Evolutionary conservation across 2,888 invertebrate species (phyloP).

Genomic region (Spicauda simplicius): DNA sequence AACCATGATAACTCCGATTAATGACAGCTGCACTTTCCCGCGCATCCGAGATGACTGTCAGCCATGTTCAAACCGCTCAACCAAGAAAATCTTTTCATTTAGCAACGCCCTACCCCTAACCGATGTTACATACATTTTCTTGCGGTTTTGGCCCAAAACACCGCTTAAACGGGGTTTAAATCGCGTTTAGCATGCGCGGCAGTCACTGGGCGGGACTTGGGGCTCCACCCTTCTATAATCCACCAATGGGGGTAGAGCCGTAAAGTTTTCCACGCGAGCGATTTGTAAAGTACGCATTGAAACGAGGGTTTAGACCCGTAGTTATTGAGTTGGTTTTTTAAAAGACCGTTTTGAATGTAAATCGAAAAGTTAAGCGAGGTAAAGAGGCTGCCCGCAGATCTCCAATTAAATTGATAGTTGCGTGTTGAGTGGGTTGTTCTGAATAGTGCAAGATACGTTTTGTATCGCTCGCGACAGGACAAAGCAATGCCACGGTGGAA

Average conservation of each 20-base stretch:
- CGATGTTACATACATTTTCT: slow-evolving; percentile 80
- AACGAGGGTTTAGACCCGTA: slow-evolving; percentile 70
- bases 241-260: slow-evolving; percentile 59
- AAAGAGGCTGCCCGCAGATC: slow-evolving; percentile 75
- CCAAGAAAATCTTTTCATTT: slow-evolving; percentile 81
- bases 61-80: slow-evolving; percentile 76
- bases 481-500: slow-evolving; percentile 13
- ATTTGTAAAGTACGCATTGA: slow-evolving; percentile 72
- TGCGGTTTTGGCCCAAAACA: slow-evolving; percentile 83
- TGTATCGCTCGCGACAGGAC: slow-evolving; percentile 28
- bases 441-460: slow-evolving; percentile 39
- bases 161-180: slow-evolving; percentile 83
- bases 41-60: slow-evolving; percentile 71
- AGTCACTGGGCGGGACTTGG: slow-evolving; percentile 59
- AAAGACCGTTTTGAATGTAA: slow-evolving; percentile 84
- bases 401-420: slow-evolving; percentile 83
- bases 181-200: slow-evolving; percentile 81
- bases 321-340: slow-evolving; percentile 82
- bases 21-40: slow-evolving; percentile 70
- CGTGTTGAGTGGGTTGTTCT: slow-evolving; percentile 51
- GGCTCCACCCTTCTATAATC: slow-evolving; percentile 56
- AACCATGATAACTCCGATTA: slow-evolving; percentile 36
- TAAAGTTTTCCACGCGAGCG: slow-evolving; percentile 70
- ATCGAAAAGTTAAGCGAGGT: slow-evolving; percentile 83
- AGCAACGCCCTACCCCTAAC: slow-evolving; percentile 80